Evolutionary conservation across 2,888 invertebrate species (phyloP), one percentile per base, ranked within the genome.

Genomic region (Aspidapion aeneum): DNA sequence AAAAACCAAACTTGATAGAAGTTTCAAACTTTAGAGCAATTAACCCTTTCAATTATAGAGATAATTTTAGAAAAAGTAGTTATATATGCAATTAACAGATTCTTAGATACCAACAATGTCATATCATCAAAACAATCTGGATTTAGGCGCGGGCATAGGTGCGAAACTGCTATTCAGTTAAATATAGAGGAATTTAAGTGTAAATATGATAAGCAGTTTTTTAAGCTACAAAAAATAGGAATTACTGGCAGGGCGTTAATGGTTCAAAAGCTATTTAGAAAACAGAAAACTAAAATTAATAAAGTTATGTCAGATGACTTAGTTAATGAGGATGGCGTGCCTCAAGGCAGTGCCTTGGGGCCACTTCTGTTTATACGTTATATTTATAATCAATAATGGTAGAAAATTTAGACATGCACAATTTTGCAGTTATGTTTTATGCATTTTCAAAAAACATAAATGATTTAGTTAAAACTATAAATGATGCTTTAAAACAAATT

Each of bases 261-360:
- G 35, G 35, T 35, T 35, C 12, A 12, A 7, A 7, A 35, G 35
- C 5, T 35, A 7, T 35, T 35, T 3, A 35, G 12, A 35, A 35
- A 35, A 35, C 35, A 35, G 12, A 35, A 7, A 35, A 7, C 12
- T 3, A 35, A 35, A 35, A 12, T 35, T 35, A 35, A 35, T 35
- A 35, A 35, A 3, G 12, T 35, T 35, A 7, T 35, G 12, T 35
- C 35, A 35, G 35, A 35, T 35, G 35, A 35, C 12, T 35, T 35
- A 12, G 5, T 12, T 35, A 12, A 7, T 35, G 35, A 35, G 9
- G 54, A 55, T 62, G 56, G 19, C 62, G 58, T n/a, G 62, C 63
- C 63, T 68, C 66, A 51, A 67, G 65, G 21, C 65, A 61, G 54
- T 35, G 35, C 35, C 3, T 12, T 35, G 35, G 35, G 35, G 5